Base-by-base conservation (phyloP, 1,140 invertebrate genomes). In the Listronotus oregonensis region DNA sequence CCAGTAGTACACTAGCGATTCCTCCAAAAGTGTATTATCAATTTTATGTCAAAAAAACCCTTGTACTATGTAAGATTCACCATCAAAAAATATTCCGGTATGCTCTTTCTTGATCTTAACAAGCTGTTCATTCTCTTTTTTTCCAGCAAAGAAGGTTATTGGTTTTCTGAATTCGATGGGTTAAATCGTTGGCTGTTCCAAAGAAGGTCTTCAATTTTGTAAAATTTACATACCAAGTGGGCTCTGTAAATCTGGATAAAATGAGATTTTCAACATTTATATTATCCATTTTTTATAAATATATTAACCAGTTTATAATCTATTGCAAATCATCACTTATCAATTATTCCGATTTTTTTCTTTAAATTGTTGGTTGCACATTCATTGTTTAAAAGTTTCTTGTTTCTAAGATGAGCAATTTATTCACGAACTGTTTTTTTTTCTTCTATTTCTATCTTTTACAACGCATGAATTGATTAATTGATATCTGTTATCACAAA, bases 1-100 rank as follows among this genome's bases (percentile, higher is more conserved):
- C 71, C 69, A 73, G 56, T 71, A 55, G 54, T 64, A 72, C 14
- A 70, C 57, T 12, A 68, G 42, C 9, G 17, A 50, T 58, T 70
- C 56, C 21, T 55, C 46, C 12, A 52, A 42, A 31, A 47, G 31
- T 18, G 21, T 49, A 12, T 68, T 31, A 17, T 58, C 71, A 27
- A 42, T 15, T 40, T 64, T 11, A 66, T 57, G 37, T 66, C 63
- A 55, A 68, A 71, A n/a, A n/a, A 18, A 32, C 68, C 68, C 68
- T 40, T 68, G 66, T 10, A 72, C 31, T 34, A 72, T 43, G 52
- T 70, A 68, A 51, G 63, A 56, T 47, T 71, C 61, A 5, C 39
- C 14, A 46, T 64, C 52, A 34, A 61, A 68, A 27, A 72, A 64
- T 46, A 68, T 51, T 9, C 62, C 63, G 18, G n/a, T 34, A 21